Percentiles rank a stretch among this genome's conserved stretches.
These are phyloP conservation scores for Cyprinella venusta DNA, from an alignment of 2,797 vertebrate species.

Conservation along the genomic window DNA sequence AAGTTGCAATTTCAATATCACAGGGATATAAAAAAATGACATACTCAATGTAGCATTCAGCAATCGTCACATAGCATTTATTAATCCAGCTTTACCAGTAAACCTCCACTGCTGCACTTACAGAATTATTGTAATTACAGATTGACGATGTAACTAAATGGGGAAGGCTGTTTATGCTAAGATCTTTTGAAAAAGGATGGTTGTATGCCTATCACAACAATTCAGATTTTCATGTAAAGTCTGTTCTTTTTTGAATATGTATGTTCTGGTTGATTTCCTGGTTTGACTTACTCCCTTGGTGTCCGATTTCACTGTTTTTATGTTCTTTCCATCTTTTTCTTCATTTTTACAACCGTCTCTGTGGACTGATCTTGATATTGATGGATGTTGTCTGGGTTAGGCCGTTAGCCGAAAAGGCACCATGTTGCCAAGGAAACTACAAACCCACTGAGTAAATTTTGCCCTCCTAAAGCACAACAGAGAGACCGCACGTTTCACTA, in stretches of 20 bases:
- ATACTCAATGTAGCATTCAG: slow-evolving; percentile 37
- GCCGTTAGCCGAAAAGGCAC: slow-evolving; percentile 46
- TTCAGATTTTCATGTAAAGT: slow-evolving; percentile 35
- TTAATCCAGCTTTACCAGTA: slow-evolving; percentile 29
- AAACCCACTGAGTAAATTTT: slow-evolving; percentile 49
- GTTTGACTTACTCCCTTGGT: slow-evolving; percentile 52
- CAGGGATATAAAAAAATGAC: slow-evolving; percentile 33
- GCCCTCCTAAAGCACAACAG: slow-evolving; percentile 45
- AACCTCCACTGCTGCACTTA: slow-evolving; percentile 28
- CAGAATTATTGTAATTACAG: slow-evolving; percentile 11
- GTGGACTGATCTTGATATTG: slow-evolving; percentile 55
- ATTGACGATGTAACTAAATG: slow-evolving; percentile 19
- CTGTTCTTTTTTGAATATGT: slow-evolving; percentile 39
- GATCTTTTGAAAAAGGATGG: slow-evolving; percentile 6
- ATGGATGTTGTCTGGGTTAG: slow-evolving; percentile 52
- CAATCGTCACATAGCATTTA: slow-evolving; percentile 30
- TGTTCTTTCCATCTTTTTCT: slow-evolving; percentile 55
- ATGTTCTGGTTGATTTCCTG: slow-evolving; percentile 50
- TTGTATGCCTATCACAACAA: slow-evolving; percentile 5
- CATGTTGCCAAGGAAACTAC: slow-evolving; percentile 59
- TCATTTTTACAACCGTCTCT: slow-evolving; percentile 51
- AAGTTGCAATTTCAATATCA: slow-evolving; percentile 40
- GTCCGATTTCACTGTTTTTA: slow-evolving; percentile 55
- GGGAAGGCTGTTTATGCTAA: neutral
- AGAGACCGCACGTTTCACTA: slow-evolving; percentile 30